These are phyloP conservation scores for Phalanger gymnotis DNA, from an alignment of 2,797 vertebrate species.

Conservation along the genomic window DNA sequence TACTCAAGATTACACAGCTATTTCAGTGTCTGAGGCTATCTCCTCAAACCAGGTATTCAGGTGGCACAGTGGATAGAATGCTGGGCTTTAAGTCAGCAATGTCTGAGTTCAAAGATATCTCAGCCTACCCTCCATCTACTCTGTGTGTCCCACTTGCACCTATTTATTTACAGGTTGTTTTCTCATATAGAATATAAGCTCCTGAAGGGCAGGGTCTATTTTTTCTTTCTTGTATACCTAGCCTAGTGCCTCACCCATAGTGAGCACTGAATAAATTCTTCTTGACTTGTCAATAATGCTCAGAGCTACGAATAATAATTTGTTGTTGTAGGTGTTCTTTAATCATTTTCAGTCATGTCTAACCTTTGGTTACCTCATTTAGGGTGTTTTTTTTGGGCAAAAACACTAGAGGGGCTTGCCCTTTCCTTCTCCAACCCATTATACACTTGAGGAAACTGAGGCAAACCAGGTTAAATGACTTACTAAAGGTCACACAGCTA, in stretches of 20 bases:
- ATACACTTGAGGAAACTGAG: background rate
- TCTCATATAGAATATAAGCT: background rate
- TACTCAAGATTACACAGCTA: background rate
- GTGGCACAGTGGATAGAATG: background rate
- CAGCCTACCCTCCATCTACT: background rate
- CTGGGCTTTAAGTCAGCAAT: background rate
- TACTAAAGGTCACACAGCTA: background rate
- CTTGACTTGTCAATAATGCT: background rate
- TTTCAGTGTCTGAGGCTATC: background rate
- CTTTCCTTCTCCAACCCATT: background rate
- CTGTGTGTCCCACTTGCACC: background rate
- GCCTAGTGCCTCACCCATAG: background rate
- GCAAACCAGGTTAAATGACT: background rate
- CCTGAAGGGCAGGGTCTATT: background rate
- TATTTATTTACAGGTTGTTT: background rate
- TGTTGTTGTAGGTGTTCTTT: background rate
- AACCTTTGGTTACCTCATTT: background rate
- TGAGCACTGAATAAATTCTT: background rate
- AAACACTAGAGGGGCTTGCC: background rate
- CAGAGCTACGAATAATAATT: background rate
- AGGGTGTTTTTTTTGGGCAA: background rate
- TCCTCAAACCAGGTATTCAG: background rate
- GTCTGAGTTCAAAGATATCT: background rate
- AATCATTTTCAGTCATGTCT: background rate
- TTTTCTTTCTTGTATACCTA: background rate